Evolutionary conservation across 92 coral and sea anemone species (phyloP), one percentile per base, ranked within the genome.

Genomic region (Epizoanthus ramosus): DNA sequence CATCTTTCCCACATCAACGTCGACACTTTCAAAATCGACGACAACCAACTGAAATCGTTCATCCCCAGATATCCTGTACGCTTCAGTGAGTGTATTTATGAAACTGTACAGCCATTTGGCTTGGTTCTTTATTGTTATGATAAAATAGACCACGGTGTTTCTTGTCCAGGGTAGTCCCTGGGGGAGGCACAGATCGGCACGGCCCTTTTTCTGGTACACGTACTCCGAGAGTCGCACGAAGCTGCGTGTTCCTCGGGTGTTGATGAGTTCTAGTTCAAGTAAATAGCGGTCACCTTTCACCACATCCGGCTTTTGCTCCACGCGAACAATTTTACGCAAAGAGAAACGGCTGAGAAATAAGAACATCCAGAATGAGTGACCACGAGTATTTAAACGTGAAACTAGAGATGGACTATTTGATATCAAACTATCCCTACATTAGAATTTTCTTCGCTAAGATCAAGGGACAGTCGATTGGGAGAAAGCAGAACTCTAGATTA

Each of bases 281-380:
- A 82, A 68, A 74, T 81, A 87, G 21, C 87, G 90, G 43, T 87
- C 90, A 15, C 90, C 90, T 33, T 75, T 82, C 72, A 56, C 69
- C 12, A 43, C 41, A 43, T 87, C 87, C 21, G 84, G 79, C 12
- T 81, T 87, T 68, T 75, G 84, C 43, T 73, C 73, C 41, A 87
- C 87, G 70, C 70, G 43, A 56, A 80, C 50, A 10, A 87, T 83
- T 75, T 75, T 79, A 17, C 24, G 73, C 19, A 85, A 45, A 53
- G 68, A 5, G 79, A 37, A 85, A 4, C 39, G 22, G 53, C 89
- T 79, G 57, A 33, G 71, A 69, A 13, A 24, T 22, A 65, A 63
- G 19, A 68, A 70, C n/a, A n/a, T 21, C 18, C 2, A 19, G 47
- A 59, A 47, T 47, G 12, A 47, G 53, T 47, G 31, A 28, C 31